Evolutionary conservation across 92 coral and sea anemone species (phyloP), one percentile per base, ranked within the genome.

Genomic region (Epizoanthus illoricatus): DNA sequence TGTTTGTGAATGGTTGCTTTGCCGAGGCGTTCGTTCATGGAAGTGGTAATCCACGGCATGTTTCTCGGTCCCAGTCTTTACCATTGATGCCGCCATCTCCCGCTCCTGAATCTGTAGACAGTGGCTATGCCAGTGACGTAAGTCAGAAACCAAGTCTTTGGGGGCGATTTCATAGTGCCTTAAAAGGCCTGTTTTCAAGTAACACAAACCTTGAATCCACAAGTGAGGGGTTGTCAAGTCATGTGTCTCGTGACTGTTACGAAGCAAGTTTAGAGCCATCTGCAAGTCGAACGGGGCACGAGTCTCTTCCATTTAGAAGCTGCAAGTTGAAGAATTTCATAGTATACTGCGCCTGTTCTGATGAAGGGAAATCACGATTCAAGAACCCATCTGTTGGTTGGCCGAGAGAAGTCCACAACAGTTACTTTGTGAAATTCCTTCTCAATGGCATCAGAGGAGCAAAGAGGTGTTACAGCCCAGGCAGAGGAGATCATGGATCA

Each of bases 1-100:
- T 74, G 65, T 57, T 74, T 36, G 49, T 74, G 36, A 57, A 55
- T 60, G 80, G 80, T 11, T 74, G 80, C 80, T 74, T 21, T 56
- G 47, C 80, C 52, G 80, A 74, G 16, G 66, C 52, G 1, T 74
- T 74, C 28, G 19, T 56, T 1, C 0, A 49, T 73, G 63, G 43
- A 4, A 74, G 47, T 16, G 47, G 52, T 8, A 12, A 43, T 11
- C 18, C 6, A 36, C n/a, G 20, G 23, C 6, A 12, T 28, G n/a
- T 74, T 58, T 21, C 19, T 56, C 67, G 65, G 7, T 1, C 66
- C 18, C 65, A 33, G 4, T 24, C 80, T 0, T 1, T 74, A 28
- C 52, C 80, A 13, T 36, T 39, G 3, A 24, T 39, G 49, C 2
- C n/a, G 18, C 11, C 42, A 4, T 5, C 23, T 16, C 16, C 21